Base-by-base conservation (phyloP, 2,113 vertebrate genomes). In the Pipra filicauda region DNA sequence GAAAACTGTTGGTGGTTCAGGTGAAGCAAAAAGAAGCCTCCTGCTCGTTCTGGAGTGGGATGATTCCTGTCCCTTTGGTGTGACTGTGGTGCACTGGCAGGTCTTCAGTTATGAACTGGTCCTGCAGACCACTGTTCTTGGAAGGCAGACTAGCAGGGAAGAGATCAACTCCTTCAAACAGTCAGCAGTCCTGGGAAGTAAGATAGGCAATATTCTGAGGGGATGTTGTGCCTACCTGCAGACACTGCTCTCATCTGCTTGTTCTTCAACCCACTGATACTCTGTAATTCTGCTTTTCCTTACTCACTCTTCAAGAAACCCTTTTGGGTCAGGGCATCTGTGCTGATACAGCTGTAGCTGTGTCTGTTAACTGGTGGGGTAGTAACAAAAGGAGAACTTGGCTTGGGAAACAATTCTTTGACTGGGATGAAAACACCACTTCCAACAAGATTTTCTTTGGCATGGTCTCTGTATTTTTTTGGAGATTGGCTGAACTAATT, bases 371-470 rank as follows among this genome's bases (percentile, higher is more conserved):
- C 58, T 78, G 64, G 30, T 71, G 57, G 65, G 31, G 72, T 51
- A 52, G 57, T 51, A 87, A 57, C 52, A 71, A 80, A 83, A 89
- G 88, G 35, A 93, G 44, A 55, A 35, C 70, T 89, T 91, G 94
- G 86, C 89, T 93, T 78, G 86, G 93, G 84, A 93, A 95, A 27
- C 89, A 48, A 3, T 91, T 91, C 69, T 92, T 93, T 87, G 83
- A 91, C 84, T 81, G 86, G 83, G 89, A 84, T 95, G 93, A 89
- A 95, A 94, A n/a, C 70, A 72, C 81, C 0, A 1, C 84, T 93
- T 93, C 87, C 91, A 94, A 92, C 86, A 92, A 89, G 93, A 92
- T 96, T 97, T 97, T 95, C 77, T 95, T 97, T 97, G 96, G 94
- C 95, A 87, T 46, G n/a, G 39, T 84, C 73, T 46, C 61, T 93